A percentile compares a stretch with the other conserved stretches of the same genome.
Conservation (phyloP, 2,113 vertebrate species). For the Bubo scandiacus region DNA sequence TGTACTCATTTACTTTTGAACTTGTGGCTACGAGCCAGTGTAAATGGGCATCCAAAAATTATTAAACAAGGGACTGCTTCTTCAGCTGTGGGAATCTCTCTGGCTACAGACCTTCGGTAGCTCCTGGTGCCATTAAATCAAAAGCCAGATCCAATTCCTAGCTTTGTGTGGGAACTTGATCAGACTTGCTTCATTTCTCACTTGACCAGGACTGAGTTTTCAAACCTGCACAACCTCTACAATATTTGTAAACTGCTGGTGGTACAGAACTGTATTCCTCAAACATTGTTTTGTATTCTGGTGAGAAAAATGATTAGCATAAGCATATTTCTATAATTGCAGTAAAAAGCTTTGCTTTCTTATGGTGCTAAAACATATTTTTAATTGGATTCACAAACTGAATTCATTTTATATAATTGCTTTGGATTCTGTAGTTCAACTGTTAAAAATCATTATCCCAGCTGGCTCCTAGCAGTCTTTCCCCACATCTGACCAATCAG, state of each 20-base stretch:
- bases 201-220: not conserved
- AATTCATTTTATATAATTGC: constrained; percentile 28
- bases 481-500: not conserved
- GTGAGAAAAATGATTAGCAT: not conserved
- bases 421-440: constrained; percentile 1
- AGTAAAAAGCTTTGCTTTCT: not conserved
- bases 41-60: constrained; percentile 7
- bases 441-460: constrained; percentile 35
- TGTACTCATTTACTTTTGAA: not conserved
- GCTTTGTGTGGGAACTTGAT: not conserved
- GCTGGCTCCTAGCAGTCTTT: constrained; percentile 7
- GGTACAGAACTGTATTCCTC: not conserved
- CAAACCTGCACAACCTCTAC: not conserved
- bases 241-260: not conserved
- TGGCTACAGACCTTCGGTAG: not conserved
- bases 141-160: not conserved
- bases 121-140: not conserved
- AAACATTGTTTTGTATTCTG: not conserved
- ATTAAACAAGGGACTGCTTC: constrained; percentile 29
- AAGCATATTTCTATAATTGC: not conserved
- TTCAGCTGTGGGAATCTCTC: not conserved
- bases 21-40: not conserved
- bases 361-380: not conserved
- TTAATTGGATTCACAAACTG: constrained; percentile 13
- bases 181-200: not conserved